Percentiles rank a stretch among this genome's conserved stretches.
Conservation (phyloP, 2,113 vertebrate genomes). For the Pimephales promelas region DNA sequence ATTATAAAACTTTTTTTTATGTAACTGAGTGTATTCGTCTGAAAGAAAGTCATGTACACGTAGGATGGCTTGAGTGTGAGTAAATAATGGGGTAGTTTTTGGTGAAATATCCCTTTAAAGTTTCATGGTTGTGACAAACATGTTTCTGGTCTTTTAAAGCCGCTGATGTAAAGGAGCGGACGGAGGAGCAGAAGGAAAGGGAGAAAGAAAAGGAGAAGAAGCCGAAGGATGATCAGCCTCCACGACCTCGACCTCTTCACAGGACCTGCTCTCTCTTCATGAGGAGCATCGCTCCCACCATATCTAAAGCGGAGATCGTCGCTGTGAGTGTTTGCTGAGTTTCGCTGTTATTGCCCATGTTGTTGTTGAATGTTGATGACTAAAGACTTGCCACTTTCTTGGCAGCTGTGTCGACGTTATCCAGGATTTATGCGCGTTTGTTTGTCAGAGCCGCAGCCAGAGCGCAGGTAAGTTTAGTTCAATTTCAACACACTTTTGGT, state of each 20-base stretch:
- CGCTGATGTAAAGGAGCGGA: conserved; percentile 57
- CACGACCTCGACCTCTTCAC: conserved; percentile 85
- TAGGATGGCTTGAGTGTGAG: no score
- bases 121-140: background rate
- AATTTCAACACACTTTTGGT: background rate
- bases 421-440: conserved; percentile 91
- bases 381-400: background rate
- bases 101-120: background rate
- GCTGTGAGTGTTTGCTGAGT: conserved; percentile 76
- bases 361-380: no score
- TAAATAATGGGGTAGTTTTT: no score
- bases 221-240: conserved; percentile 76
- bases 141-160: background rate
- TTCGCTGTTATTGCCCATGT: background rate
- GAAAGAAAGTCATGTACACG: no score
- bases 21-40: no score
- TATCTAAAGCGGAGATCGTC: conserved; percentile 88
- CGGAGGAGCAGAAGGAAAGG: conserved; percentile 67
- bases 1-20: no score
- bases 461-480: conserved; percentile 78
- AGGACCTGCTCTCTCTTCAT: conserved; percentile 91
- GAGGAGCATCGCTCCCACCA: conserved; percentile 89
- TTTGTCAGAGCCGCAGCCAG: conserved; percentile 87
- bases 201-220: conserved; percentile 80
- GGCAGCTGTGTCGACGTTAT: conserved; percentile 85